Base-by-base conservation (phyloP, 37 sponge, comb jelly and placozoan genomes). In the Dysidea cf. avara region DNA sequence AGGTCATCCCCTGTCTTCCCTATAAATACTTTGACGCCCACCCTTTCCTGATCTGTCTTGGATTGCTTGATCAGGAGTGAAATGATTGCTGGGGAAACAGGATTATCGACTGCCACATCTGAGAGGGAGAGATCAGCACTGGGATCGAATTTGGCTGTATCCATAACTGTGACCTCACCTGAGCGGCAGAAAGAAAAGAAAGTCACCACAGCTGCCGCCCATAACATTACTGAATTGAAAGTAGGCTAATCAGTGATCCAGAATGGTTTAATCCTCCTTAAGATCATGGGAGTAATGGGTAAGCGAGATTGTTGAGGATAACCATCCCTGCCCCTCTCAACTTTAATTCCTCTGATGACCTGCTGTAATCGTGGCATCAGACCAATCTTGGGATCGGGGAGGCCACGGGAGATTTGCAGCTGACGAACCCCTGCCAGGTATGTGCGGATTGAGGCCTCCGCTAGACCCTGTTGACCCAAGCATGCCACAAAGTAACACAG, bases 251-350 rank as follows among this genome's bases (percentile, higher is more conserved):
- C 38, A 20, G 24, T 12, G 43, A 39, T 43, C 71, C 65, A 48
- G 9, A 60, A 29, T 9, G 56, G 37, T 53, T 54, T 20, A 37
- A 76, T 21, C 49, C 63, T 11, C 25, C 31, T 13, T 28, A 76
- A 71, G 28, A 83, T 76, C 17, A 31, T 3, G 0, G 84, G 77
- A 11, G 84, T 83, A 29, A 83, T 83, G 13, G 62, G 84, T 39
- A 83, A 78, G n/a, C 71, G 61, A 18, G 74, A 21, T 0, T 35
- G 54, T 22, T 51, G 53, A 55, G 82, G 67, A 6, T 17, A n/a
- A n/a, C n/a, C n/a, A n/a, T n/a, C n/a, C n/a, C n/a, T 50, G 0
- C 51, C 64, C 62, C 61, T 75, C 62, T 59, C 38, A 31, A 52
- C 39, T 20, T 62, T 12, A 33, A 51, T 47, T 22, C 63, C 63